Percentiles rank a stretch among this genome's conserved stretches.
Evolutionary conservation across 2,888 invertebrate genomes (phyloP).

Genomic region (Tetrapedia diversipes): DNA sequence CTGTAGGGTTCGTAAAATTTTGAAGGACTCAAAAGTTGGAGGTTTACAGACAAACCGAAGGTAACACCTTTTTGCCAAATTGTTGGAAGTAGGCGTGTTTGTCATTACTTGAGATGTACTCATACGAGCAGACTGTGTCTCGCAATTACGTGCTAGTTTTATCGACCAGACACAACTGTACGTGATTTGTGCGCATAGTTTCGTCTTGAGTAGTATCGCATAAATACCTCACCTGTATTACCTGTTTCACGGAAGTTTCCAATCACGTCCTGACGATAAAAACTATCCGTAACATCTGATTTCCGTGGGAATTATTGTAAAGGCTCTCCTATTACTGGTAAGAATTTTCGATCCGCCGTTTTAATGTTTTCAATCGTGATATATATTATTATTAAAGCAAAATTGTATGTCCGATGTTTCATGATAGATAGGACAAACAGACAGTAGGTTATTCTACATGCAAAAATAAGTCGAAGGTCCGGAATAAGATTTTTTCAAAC

Average conservation of each 20-base stretch:
- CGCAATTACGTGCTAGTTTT: slow-evolving; percentile 57
- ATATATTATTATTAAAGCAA: no score
- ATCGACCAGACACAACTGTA: slow-evolving; percentile 22
- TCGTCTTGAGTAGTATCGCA: slow-evolving; percentile 22
- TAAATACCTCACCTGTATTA: slow-evolving; percentile 27
- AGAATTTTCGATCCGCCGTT: no score
- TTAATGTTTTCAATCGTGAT: no score
- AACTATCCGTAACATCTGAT: no score
- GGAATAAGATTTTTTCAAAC: no score
- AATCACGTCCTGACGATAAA: no score
- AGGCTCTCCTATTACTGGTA: no score
- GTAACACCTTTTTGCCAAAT: slow-evolving; percentile 23
- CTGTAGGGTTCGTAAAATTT: slow-evolving; percentile 1
- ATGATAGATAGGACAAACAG: no score
- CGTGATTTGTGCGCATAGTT: slow-evolving; percentile 21
- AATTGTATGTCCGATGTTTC: no score
- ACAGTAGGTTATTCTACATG: no score
- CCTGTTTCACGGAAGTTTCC: slow-evolving; percentile 42
- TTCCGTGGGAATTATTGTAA: no score
- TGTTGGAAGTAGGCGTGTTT: slow-evolving; percentile 30
- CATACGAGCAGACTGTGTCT: slow-evolving; percentile 32
- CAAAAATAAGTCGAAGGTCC: no score
- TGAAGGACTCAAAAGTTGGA: slow-evolving; percentile 13
- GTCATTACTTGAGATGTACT: slow-evolving; percentile 8
- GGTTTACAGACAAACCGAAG: slow-evolving; percentile 27